Percentiles rank a stretch among this genome's conserved stretches.
Conservation (phyloP, 1,140 invertebrate species). For the Gryon sp. region DNA sequence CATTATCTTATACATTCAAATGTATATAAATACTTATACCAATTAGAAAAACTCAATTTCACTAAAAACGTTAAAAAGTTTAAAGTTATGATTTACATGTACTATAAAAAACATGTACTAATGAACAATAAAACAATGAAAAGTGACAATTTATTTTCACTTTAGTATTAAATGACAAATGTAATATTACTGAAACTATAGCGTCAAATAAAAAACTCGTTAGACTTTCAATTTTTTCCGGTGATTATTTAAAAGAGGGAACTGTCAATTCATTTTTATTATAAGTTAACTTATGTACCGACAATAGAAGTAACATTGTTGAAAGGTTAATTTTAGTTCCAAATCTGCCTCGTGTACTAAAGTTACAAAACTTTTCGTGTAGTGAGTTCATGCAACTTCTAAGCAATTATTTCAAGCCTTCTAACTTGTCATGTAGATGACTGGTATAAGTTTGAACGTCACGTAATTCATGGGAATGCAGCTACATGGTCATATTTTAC, state of each 20-base stretch:
- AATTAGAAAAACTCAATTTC: too few relatives aligned
- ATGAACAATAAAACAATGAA: too few relatives aligned
- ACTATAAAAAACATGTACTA: too few relatives aligned
- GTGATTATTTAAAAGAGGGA: background rate
- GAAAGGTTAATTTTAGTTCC: conserved; percentile 57
- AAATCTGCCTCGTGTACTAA: conserved; percentile 52
- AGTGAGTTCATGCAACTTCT: conserved; percentile 55
- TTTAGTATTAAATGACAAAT: too few relatives aligned
- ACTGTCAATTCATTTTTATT: conserved; percentile 39
- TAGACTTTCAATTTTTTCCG: too few relatives aligned
- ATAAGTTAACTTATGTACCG: conserved; percentile 2
- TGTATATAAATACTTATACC: too few relatives aligned
- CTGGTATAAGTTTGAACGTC: conserved; percentile 52
- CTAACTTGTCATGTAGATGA: conserved; percentile 56
- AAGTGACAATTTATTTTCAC: too few relatives aligned
- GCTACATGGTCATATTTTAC: conserved; percentile 38
- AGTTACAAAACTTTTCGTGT: conserved; percentile 57
- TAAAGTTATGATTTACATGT: too few relatives aligned
- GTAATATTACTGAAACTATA: too few relatives aligned
- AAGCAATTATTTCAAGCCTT: conserved; percentile 60
- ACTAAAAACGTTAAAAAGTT: too few relatives aligned
- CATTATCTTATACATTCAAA: too few relatives aligned
- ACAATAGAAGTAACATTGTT: conserved; percentile 43
- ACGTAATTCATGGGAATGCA: conserved; percentile 56
- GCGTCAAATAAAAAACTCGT: too few relatives aligned